Percentiles rank a stretch among this genome's conserved stretches.
phyloP scores from a whole-genome alignment of 2,113 vertebrate genomes.

The Oreocharis arfaki region DNA sequence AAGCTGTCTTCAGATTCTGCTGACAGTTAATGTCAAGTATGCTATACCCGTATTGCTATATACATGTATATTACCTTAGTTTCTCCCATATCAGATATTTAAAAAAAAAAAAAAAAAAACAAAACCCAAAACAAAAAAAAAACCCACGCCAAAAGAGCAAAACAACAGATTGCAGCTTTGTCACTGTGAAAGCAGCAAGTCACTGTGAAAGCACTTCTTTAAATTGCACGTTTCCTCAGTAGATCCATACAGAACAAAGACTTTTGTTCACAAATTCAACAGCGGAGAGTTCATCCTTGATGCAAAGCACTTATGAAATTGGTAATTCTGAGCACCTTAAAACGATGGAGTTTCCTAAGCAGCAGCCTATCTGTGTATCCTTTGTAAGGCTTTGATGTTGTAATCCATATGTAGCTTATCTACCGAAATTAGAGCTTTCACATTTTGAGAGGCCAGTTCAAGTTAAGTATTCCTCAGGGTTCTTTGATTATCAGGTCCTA shows the following conservation, averaged over 20 bases:
- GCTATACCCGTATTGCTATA: not conserved
- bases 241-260: not conserved
- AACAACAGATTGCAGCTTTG: not conserved
- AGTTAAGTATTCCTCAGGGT: not conserved
- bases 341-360: not conserved
- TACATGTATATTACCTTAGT: not conserved
- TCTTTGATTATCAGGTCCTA: not conserved
- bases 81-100: not conserved
- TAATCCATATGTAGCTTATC: not conserved
- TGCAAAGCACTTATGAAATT: not conserved
- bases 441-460: not conserved
- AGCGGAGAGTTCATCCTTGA: not conserved
- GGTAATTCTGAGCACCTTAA: not conserved
- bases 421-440: not conserved
- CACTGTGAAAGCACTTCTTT: not conserved
- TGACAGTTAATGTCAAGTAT: not conserved
- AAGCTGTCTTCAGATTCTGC: not conserved
- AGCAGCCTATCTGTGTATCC: not conserved
- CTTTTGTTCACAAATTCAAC: not conserved
- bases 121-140: not conserved
- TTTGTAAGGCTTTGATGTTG: not conserved
- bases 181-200: not conserved
- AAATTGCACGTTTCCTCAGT: not conserved
- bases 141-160: too few relatives aligned
- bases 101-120: not conserved